These are phyloP conservation scores for Cricetomys ansorgei DNA, from an alignment of 2,113 vertebrate species.

Conservation along the genomic window DNA sequence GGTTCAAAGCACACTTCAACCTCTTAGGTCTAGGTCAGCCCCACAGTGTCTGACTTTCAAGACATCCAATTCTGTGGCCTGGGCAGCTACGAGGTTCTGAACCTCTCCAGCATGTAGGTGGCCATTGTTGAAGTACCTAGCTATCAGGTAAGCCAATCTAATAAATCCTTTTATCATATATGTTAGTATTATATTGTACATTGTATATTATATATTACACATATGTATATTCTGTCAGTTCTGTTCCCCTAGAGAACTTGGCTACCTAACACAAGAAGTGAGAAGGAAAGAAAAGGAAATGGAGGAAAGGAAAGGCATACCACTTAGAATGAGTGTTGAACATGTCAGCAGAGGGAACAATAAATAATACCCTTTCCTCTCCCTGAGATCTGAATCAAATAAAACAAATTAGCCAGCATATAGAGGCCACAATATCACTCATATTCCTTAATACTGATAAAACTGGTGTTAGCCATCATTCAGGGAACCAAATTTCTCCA, in stretches of 20 bases:
- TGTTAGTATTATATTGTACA: neutral
- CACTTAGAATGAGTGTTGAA: neutral
- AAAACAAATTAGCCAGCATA: neutral
- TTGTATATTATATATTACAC: neutral
- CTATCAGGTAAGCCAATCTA: neutral
- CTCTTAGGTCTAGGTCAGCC: too few relatives aligned
- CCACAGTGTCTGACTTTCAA: neutral
- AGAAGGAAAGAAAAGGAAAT: neutral
- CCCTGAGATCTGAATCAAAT: neutral
- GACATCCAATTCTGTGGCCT: neutral
- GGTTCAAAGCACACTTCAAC: too few relatives aligned
- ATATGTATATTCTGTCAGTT: neutral
- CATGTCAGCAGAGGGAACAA: neutral
- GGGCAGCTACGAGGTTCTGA: neutral
- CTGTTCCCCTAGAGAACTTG: neutral
- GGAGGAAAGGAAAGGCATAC: neutral
- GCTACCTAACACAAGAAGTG: neutral
- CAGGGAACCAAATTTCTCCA: neutral
- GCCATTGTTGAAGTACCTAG: neutral
- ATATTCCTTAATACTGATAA: neutral
- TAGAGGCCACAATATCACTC: neutral
- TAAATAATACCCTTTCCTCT: neutral
- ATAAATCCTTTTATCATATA: neutral
- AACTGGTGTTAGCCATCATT: neutral
- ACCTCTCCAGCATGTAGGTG: neutral